These are phyloP conservation scores for Orthosia gracilis DNA, from an alignment of 2,888 invertebrate species.

Conservation along the genomic window DNA sequence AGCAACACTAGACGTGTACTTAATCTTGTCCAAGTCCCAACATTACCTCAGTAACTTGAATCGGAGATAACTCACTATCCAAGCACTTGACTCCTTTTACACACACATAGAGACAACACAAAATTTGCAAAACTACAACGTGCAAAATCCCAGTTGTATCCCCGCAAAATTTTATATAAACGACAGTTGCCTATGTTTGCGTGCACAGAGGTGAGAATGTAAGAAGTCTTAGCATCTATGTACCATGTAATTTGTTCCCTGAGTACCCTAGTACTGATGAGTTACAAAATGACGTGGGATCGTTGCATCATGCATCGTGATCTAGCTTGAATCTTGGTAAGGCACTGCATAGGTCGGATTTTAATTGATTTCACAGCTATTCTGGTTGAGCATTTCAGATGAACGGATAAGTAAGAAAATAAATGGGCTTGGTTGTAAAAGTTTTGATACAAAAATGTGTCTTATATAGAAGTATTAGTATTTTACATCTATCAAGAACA, in stretches of 20 bases:
- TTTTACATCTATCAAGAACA: too few relatives aligned
- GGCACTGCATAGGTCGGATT: conserved; percentile 64
- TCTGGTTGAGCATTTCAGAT: conserved; percentile 44
- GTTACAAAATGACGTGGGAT: conserved; percentile 78
- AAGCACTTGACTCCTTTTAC: conserved; percentile 23
- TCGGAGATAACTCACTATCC: conserved; percentile 31
- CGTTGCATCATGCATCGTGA: conserved; percentile 75
- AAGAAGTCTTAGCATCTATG: conserved; percentile 6
- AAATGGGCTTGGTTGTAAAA: conserved; percentile 20
- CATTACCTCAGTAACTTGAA: conserved; percentile 59
- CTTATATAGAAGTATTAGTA: too few relatives aligned
- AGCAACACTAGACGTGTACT: conserved; percentile 53
- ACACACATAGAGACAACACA: background rate
- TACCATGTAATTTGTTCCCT: conserved; percentile 37
- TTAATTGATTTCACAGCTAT: conserved; percentile 68
- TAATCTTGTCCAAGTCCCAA: conserved; percentile 61
- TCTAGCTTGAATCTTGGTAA: conserved; percentile 65
- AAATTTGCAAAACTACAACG: background rate
- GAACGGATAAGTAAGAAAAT: conserved; percentile 18
- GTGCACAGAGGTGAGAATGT: background rate
- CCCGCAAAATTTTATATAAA: background rate
- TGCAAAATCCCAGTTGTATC: background rate
- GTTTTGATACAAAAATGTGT: background rate
- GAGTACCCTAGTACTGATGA: conserved; percentile 65
- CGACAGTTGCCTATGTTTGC: background rate